phyloP scores from a whole-genome alignment of 2,888 invertebrate species.

The Troides aeacus region DNA sequence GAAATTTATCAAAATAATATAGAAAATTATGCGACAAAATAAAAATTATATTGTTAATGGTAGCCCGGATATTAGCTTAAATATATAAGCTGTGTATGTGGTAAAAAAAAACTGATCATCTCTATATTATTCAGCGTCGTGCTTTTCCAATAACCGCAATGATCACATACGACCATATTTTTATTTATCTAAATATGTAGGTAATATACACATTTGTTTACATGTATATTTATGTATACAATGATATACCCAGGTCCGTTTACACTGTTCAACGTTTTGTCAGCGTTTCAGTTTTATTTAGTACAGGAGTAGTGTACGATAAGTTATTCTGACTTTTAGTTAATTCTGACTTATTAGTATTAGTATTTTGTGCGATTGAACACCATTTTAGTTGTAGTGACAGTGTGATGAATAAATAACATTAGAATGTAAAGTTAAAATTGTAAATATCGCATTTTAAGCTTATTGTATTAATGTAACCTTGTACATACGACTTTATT shows the following conservation, averaged over 20 bases:
- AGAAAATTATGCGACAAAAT: not conserved
- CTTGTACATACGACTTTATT: conserved; percentile 16
- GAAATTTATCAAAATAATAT: not conserved
- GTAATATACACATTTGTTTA: not conserved
- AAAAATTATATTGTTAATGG: not conserved
- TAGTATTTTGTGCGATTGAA: conserved; percentile 6
- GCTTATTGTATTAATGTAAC: conserved; percentile 6
- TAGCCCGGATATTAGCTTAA: too few relatives aligned
- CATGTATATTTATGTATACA: not conserved
- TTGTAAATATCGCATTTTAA: conserved; percentile 27
- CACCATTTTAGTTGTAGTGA: conserved; percentile 5
- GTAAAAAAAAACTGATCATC: too few relatives aligned
- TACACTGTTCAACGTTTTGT: not conserved
- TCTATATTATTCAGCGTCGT: too few relatives aligned
- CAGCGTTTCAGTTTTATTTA: not conserved
- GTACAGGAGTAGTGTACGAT: not conserved
- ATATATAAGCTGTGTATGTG: too few relatives aligned
- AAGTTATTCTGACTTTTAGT: not conserved
- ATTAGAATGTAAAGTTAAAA: conserved; percentile 6
- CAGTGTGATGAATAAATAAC: conserved; percentile 2
- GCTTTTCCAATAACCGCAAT: too few relatives aligned
- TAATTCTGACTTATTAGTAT: not conserved
- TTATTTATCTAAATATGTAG: not conserved
- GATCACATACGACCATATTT: not conserved
- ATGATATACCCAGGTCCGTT: not conserved